These are phyloP conservation scores for Axinella damicornis DNA, from an alignment of 37 sponge, comb jelly and placozoan species.

Conservation along the genomic window DNA sequence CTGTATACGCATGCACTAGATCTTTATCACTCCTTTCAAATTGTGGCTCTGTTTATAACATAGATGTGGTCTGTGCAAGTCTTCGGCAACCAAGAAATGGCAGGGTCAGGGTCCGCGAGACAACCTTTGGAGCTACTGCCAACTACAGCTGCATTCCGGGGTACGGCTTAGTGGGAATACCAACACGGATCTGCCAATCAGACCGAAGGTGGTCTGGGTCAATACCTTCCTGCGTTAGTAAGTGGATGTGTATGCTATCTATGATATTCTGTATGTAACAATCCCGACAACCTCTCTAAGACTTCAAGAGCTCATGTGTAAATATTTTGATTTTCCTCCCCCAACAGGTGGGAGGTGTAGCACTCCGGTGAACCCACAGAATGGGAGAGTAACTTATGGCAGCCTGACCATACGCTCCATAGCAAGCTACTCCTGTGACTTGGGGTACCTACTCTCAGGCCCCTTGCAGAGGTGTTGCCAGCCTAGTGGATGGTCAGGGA, in stretches of 20 bases:
- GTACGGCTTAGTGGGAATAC: constrained; percentile 44
- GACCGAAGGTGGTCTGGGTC: constrained; percentile 65
- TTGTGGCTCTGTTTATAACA: no score
- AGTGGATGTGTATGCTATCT: constrained; percentile 15
- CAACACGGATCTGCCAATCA: constrained; percentile 49
- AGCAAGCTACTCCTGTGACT: constrained; percentile 47
- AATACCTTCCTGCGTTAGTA: constrained; percentile 62
- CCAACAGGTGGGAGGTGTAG: constrained; percentile 16
- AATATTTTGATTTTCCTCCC: no score
- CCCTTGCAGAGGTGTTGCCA: constrained; percentile 3
- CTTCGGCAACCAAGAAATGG: constrained; percentile 27
- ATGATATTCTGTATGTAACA: no score
- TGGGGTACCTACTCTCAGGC: constrained; percentile 52
- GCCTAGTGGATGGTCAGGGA: constrained; percentile 7
- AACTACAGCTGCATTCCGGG: constrained; percentile 60
- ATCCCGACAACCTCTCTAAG: no score
- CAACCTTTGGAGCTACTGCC: constrained; percentile 24
- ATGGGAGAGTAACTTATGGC: not conserved
- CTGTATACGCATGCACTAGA: no score
- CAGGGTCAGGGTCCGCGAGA: not conserved
- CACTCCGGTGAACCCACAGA: constrained; percentile 1
- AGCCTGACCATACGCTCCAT: not conserved
- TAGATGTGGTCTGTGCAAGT: not conserved
- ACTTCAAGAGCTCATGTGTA: no score
- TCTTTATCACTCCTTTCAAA: no score